Evolutionary conservation across 92 coral and sea anemone genomes (phyloP), one percentile per base, ranked within the genome.

Genomic region (Epizoanthus fatuus): DNA sequence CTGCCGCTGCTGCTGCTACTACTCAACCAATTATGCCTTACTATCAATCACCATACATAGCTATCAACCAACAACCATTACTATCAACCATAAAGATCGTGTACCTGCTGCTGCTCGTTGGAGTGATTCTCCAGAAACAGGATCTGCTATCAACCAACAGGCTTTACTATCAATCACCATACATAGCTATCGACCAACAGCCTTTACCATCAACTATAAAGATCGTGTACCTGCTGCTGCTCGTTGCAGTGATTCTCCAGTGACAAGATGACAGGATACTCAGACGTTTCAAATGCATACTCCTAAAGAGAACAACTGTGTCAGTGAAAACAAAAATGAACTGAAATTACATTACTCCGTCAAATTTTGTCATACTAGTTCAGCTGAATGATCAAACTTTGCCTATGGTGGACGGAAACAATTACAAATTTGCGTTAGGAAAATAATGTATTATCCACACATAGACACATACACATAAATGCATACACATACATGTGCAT

Each of bases 211-310:
- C n/a, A 51, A 19, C 29, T 32, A 7, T 2, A 22, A 1, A 71
- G 32, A 32, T 37, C 22, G 29, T 74, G 19, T 79, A 94, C 98
- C 91, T 94, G 98, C 75, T 94, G 98, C 62, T 81, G 92, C 25
- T 89, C 91, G 51, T 69, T 92, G 69, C 98, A 94, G 72, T 94
- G 98, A 74, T 94, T 94, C 72, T 94, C 98, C 66, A 94, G 84
- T 1, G 98, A 94, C 69, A 94, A 52, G 22, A 94, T 92, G 22
- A 94, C 82, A 42, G 98, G 98, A 57, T 92, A 92, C 19, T 94
- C 98, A 0, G 98, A 92, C 4, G 90, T 77, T 42, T 94, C 98
- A 88, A 94, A 94, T 0, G 98, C 98, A 69, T 94, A 94, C 68
- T 94, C 98, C 98, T 94, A 25, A 12, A 47, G 22, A 52, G 65